A percentile compares a stretch with the other conserved stretches of the same genome.
Conservation (phyloP, 1,140 invertebrate species). For the Euura lappo region DNA sequence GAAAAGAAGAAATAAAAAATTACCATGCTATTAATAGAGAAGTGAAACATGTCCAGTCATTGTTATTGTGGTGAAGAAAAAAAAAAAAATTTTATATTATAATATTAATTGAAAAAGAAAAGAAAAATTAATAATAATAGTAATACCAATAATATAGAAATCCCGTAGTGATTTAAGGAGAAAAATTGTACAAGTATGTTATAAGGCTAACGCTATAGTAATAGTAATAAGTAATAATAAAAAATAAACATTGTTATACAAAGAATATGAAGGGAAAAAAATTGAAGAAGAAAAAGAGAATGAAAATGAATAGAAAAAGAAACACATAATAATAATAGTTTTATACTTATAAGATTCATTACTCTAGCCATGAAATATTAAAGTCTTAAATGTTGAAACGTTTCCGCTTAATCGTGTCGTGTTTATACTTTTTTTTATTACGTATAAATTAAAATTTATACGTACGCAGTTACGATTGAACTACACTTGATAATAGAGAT, state of each 20-base stretch:
- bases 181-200: not conserved
- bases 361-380: not conserved
- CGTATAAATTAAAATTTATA: too few relatives aligned
- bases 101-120: not conserved
- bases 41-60: constrained; percentile 3
- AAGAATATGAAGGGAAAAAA: not conserved
- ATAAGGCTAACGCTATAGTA: not conserved
- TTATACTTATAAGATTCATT: too few relatives aligned
- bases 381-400: not conserved
- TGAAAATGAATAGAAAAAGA: not conserved
- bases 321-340: too few relatives aligned
- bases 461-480: too few relatives aligned
- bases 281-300: not conserved
- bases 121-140: not conserved
- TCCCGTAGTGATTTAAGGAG: not conserved
- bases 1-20: not conserved
- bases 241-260: not conserved
- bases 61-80: not conserved
- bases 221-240: not conserved
- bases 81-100: not conserved
- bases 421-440: too few relatives aligned
- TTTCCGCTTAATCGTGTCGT: not conserved
- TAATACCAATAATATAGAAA: not conserved
- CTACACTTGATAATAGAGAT: too few relatives aligned
- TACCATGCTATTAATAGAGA: not conserved